phyloP scores from a whole-genome alignment of 2,888 invertebrate genomes.

The Leucophenga maculata region DNA sequence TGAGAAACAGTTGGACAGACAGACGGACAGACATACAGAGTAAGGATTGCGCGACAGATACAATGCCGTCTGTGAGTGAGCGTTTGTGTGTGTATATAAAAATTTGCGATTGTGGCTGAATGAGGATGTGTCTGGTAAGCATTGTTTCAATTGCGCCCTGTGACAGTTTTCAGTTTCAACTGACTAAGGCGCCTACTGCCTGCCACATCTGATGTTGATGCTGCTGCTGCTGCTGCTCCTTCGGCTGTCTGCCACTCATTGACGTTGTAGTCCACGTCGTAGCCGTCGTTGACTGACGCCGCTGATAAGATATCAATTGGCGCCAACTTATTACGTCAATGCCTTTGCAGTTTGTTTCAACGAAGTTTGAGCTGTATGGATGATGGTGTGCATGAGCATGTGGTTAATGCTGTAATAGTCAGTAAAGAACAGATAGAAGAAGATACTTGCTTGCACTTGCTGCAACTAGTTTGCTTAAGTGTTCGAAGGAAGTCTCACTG shows the following conservation, averaged over 20 bases:
- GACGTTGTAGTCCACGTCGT: background rate
- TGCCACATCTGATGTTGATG: background rate
- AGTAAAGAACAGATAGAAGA: too few species aligned
- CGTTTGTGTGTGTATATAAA: background rate
- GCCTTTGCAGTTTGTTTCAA: background rate
- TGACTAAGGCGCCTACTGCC: background rate
- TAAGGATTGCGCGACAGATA: background rate
- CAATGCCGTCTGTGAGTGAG: background rate
- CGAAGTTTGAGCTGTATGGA: background rate
- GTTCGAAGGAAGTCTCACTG: background rate
- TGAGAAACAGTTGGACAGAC: background rate
- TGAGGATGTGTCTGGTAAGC: conserved; percentile 4
- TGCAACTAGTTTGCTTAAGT: background rate
- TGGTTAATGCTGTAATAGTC: too few species aligned
- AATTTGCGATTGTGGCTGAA: background rate
- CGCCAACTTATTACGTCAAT: conserved; percentile 49
- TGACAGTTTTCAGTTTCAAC: conserved; percentile 5
- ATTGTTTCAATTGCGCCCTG: conserved; percentile 21
- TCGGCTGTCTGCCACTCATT: background rate
- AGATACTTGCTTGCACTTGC: background rate
- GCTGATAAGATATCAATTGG: conserved; percentile 54
- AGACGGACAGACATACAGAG: background rate
- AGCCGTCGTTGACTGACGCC: conserved; percentile 36
- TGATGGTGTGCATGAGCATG: background rate
- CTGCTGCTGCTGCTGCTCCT: background rate